Evolutionary conservation across 2,113 vertebrate genomes (phyloP), one percentile per base, ranked within the genome.

Genomic region (Ictidomys tridecemlineatus): DNA sequence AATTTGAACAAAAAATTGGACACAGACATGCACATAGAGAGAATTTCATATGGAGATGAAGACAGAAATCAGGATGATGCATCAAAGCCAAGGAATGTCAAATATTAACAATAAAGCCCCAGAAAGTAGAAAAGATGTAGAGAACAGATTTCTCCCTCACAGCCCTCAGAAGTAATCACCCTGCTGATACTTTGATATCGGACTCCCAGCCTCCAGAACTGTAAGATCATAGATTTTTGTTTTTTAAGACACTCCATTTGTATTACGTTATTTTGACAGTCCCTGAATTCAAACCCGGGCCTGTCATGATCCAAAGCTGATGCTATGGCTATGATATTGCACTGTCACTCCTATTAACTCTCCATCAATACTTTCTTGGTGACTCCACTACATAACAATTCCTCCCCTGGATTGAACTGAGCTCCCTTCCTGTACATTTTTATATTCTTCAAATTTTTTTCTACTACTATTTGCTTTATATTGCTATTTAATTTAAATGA

Each of bases 321-420:
- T 45, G 2, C 8, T n/a, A 10, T 65, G 12, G 13, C 16, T 12
- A 6, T 37, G 3, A 2, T 2, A 26, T 5, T 22, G 17, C 5
- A 16, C 2, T 22, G 24, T 53, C 45, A 2, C 30, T 79, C 30
- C 76, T n/a, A 26, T 34, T 58, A 82, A 3, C 26, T 87, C 9
- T 74, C 63, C 69, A 34, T 53, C 11, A 42, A 53, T 26, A 45
- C 12, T 14, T 77, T 58, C 56, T 30, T 37, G 14, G 24, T 84
- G 51, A 72, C 18, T 69, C 28, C 45, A 45, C 39, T 45, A 0
- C 1, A 13, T 0, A 67, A 3, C 12, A 4, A 11, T 51, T 72
- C 70, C 53, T 70, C 48, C 32, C 9, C 1, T 22, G 18, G 5
- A 67, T 53, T 61, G 18, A 94, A 30, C 13, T 30, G 84, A 74